Evolutionary conservation across 1,140 invertebrate genomes (phyloP).

Genomic region (Trichomalopsis sarcophagae): DNA sequence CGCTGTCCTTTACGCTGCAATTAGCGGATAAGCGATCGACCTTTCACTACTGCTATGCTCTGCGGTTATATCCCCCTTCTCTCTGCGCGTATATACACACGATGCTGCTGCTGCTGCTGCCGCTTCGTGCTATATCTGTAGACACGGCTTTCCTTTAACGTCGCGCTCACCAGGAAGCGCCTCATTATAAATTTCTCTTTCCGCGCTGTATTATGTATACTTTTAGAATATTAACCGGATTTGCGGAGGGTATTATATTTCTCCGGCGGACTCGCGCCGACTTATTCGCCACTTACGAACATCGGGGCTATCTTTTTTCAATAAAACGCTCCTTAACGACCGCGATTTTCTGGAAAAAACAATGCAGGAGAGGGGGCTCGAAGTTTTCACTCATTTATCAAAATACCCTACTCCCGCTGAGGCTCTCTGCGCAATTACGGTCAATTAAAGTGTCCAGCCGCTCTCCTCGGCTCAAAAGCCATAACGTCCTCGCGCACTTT

Average conservation of each 20-base stretch:
- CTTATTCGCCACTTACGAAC: not conserved
- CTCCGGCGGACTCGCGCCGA: not conserved
- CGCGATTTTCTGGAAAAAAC: too few relatives aligned
- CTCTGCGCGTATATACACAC: not conserved
- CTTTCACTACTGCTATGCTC: not conserved
- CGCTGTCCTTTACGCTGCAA: conserved; percentile 46
- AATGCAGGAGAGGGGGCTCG: too few relatives aligned
- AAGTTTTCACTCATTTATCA: conserved; percentile 5
- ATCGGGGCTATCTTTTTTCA: too few relatives aligned
- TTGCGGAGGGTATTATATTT: not conserved
- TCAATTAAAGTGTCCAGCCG: conserved; percentile 24
- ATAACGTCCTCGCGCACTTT: conserved; percentile 20
- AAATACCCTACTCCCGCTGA: not conserved
- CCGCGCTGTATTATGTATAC: not conserved
- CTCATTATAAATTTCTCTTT: conserved; percentile 28
- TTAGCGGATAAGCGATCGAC: conserved; percentile 48
- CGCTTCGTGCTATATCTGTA: conserved; percentile 3
- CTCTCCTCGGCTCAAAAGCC: not conserved
- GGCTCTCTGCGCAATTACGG: not conserved
- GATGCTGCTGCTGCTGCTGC: not conserved
- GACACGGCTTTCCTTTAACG: not conserved
- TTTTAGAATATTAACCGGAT: conserved; percentile 1
- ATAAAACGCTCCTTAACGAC: too few relatives aligned
- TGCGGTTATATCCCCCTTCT: not conserved
- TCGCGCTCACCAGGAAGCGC: not conserved